Percentiles rank a stretch among this genome's conserved stretches.
Conservation (phyloP, 1,140 invertebrate genomes). For the Oscheius sp. region DNA sequence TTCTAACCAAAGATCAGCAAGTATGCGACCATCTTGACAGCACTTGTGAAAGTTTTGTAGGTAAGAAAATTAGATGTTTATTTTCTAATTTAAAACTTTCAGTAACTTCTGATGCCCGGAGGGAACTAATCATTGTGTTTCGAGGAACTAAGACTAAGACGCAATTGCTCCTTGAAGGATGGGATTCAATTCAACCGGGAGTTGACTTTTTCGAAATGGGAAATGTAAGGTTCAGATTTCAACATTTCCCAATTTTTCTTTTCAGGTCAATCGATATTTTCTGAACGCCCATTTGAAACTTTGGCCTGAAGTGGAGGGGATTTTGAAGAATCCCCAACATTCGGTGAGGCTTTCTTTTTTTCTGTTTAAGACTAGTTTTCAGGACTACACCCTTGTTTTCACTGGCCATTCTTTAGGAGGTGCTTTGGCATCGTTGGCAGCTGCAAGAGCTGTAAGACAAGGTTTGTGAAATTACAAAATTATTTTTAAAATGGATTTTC, state of each 20-base stretch:
- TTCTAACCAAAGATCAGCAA: slow-evolving; percentile 17
- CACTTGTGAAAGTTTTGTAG: slow-evolving; percentile 31
- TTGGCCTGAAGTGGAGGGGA: slow-evolving; percentile 33
- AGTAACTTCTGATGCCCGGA: slow-evolving; percentile 29
- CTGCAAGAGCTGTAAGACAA: slow-evolving; percentile 28
- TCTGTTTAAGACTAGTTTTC: neutral
- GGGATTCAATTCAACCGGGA: slow-evolving; percentile 28
- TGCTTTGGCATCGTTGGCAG: slow-evolving; percentile 37
- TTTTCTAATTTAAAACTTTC: neutral
- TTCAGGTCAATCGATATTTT: slow-evolving; percentile 41
- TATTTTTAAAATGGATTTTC: neutral
- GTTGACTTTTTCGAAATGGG: slow-evolving; percentile 42
- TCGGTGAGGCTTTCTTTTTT: neutral
- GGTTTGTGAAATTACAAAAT: neutral
- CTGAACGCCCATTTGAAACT: slow-evolving; percentile 33
- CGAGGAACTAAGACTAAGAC: slow-evolving; percentile 42
- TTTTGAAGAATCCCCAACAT: slow-evolving; percentile 8
- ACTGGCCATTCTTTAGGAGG: slow-evolving; percentile 43
- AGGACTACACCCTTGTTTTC: slow-evolving; percentile 6
- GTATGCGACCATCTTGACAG: slow-evolving; percentile 39
- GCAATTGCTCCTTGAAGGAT: slow-evolving; percentile 40
- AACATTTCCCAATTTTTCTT: neutral
- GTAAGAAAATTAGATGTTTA: neutral
- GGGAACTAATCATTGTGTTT: slow-evolving; percentile 39
- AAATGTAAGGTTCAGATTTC: neutral